phyloP scores from a whole-genome alignment of 2,113 vertebrate species.

The Podarcis muralis region DNA sequence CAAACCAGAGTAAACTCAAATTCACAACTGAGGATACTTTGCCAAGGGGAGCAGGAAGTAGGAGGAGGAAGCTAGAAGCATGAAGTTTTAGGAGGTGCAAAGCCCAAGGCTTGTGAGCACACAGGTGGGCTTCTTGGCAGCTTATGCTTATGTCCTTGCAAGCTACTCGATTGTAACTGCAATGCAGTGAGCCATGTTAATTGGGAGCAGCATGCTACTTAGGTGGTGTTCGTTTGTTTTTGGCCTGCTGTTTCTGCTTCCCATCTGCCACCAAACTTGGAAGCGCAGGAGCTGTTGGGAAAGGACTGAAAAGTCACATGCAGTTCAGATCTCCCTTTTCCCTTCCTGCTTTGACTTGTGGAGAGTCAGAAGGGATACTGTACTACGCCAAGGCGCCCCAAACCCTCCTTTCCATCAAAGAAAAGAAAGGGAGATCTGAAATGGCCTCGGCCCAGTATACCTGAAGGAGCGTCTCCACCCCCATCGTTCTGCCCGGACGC shows the following conservation, averaged over 20 bases:
- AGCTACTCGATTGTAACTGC: too few relatives aligned
- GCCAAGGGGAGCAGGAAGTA: not conserved
- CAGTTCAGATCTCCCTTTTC: not conserved
- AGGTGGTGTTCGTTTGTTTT: too few relatives aligned
- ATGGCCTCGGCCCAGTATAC: too few relatives aligned
- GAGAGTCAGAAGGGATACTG: not conserved
- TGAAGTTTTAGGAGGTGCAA: not conserved
- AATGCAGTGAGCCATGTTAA: too few relatives aligned
- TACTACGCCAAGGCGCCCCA: not conserved
- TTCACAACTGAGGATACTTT: not conserved
- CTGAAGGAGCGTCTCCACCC: too few relatives aligned
- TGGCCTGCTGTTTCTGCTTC: too few relatives aligned
- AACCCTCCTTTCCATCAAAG: not conserved
- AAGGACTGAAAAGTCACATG: not conserved
- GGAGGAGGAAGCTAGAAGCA: not conserved
- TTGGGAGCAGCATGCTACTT: too few relatives aligned
- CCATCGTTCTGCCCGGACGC: too few relatives aligned
- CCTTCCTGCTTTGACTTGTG: not conserved
- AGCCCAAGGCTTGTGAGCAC: not conserved
- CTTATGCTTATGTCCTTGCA: not conserved
- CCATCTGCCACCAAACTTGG: too few relatives aligned
- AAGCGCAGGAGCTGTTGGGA: too few relatives aligned
- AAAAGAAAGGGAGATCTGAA: too few relatives aligned
- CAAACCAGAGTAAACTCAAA: not conserved
- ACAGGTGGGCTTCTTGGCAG: not conserved